These are phyloP conservation scores for Melinaea marsaeus DNA, from an alignment of 2,888 invertebrate species.

Conservation along the genomic window DNA sequence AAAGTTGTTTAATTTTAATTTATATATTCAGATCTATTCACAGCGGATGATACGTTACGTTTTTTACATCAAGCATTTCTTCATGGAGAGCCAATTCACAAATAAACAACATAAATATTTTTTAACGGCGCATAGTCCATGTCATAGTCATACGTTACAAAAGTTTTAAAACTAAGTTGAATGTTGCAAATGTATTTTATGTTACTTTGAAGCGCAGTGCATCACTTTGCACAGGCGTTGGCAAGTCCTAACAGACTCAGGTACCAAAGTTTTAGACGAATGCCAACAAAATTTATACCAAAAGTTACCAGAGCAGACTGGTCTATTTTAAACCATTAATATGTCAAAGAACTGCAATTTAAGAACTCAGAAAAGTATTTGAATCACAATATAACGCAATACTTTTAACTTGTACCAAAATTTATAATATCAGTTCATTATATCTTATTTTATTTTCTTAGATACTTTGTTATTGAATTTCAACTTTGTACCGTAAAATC, in stretches of 20 bases:
- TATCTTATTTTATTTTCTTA: neutral
- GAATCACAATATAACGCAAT: conserved; percentile 16
- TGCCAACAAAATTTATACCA: conserved; percentile 57
- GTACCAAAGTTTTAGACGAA: conserved; percentile 68
- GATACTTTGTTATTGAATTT: neutral
- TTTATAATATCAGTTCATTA: neutral
- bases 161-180: neutral
- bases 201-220: conserved; percentile 11
- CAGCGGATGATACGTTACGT: no score
- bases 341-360: conserved; percentile 48
- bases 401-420: neutral
- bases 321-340: conserved; percentile 42
- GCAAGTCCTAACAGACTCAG: conserved; percentile 40
- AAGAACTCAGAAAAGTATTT: conserved; percentile 34
- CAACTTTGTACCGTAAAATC: neutral
- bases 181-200: conserved; percentile 5
- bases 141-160: neutral
- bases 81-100: neutral
- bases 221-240: conserved; percentile 40
- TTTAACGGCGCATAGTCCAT: neutral
- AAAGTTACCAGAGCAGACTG: conserved; percentile 51
- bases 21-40: no score
- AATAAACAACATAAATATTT: neutral
- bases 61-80: no score
- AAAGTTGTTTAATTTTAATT: no score